Conservation (phyloP, 1,140 invertebrate species). For the Myzus persicae region DNA sequence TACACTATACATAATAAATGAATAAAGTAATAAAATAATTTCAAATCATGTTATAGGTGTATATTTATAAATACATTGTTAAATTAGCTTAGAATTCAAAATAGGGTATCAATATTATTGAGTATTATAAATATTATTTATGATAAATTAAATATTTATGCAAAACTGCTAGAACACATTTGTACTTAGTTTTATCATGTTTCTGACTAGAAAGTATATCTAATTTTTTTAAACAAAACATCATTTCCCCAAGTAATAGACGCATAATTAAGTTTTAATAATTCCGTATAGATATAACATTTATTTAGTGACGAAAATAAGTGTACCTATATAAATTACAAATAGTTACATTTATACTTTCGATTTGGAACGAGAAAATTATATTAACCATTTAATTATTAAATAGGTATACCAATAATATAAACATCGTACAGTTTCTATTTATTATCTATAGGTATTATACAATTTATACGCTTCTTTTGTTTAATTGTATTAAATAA, state of each 20-base stretch:
- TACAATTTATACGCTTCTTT: neutral
- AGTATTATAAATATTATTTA: neutral
- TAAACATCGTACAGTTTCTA: neutral
- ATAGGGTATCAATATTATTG: neutral
- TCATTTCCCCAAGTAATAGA: neutral
- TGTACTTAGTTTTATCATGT: neutral
- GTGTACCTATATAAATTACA: neutral
- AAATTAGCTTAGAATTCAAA: neutral
- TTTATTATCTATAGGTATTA: neutral
- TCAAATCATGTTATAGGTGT: neutral
- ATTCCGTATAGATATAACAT: neutral
- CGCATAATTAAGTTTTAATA: neutral
- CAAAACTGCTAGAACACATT: neutral
- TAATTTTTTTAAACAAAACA: conserved; percentile 10
- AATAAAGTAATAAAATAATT: too few species aligned
- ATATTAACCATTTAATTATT: conserved; percentile 5
- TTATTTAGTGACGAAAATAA: neutral
- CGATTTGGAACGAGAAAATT: neutral
- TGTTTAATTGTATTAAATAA: neutral
- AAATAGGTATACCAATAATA: neutral
- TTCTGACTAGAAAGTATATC: conserved; percentile 11
- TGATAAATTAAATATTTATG: neutral
- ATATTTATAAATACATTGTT: neutral
- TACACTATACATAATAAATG: too few species aligned
- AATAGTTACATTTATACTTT: neutral